These are phyloP conservation scores for Spodoptera exigua DNA, from an alignment of 2,888 invertebrate species.

Conservation along the genomic window DNA sequence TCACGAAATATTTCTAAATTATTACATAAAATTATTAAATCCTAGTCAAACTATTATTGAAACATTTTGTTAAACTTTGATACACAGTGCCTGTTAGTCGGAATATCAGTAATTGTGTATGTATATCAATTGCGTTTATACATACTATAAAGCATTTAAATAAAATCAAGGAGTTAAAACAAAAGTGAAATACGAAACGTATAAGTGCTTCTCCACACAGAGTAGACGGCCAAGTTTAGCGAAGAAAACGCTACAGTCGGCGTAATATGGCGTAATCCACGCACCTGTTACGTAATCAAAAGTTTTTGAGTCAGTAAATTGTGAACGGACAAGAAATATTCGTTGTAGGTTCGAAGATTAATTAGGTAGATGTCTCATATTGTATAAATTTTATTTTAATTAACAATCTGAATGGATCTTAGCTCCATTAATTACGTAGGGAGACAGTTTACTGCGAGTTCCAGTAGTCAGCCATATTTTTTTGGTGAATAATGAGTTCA, in stretches of 20 bases:
- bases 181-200: not conserved
- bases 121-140: too few relatives aligned
- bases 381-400: slow-evolving; percentile 45
- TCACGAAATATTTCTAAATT: too few relatives aligned
- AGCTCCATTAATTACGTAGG: slow-evolving; percentile 44
- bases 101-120: too few relatives aligned
- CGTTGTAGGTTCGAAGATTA: slow-evolving; percentile 28
- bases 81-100: too few relatives aligned
- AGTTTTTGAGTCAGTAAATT: slow-evolving; percentile 15
- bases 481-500: slow-evolving; percentile 9
- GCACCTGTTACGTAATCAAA: slow-evolving; percentile 37
- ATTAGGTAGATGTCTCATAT: slow-evolving; percentile 32
- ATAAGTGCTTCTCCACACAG: not conserved
- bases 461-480: slow-evolving; percentile 10
- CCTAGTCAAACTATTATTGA: too few relatives aligned
- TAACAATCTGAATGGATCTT: slow-evolving; percentile 30
- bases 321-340: not conserved
- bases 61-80: too few relatives aligned
- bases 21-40: too few relatives aligned
- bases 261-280: not conserved
- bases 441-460: slow-evolving; percentile 32
- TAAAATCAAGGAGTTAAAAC: too few relatives aligned
- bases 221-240: slow-evolving; percentile 1
- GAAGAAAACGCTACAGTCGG: not conserved
- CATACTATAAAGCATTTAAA: too few relatives aligned